Evolutionary conservation across 2,888 invertebrate species (phyloP).

Genomic region (Megalurothrips usitatus): DNA sequence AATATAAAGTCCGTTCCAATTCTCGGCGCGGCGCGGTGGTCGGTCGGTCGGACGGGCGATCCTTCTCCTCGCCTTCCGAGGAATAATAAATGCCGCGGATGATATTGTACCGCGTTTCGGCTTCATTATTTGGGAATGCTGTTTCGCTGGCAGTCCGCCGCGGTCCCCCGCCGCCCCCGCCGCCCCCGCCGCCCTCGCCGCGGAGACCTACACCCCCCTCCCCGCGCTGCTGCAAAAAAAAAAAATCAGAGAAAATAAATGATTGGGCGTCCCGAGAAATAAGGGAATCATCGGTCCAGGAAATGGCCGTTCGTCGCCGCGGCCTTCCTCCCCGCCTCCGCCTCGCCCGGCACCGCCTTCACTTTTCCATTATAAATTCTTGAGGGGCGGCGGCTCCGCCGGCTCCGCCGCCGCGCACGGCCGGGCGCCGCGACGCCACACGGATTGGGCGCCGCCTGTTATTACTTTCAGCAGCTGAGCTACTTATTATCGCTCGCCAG

Average conservation of each 20-base stretch:
- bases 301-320: neutral
- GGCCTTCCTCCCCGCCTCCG: too few relatives aligned
- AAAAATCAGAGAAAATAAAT: neutral
- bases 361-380: constrained; percentile 6
- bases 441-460: neutral
- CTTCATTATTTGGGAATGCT: too few relatives aligned
- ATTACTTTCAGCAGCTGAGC: neutral
- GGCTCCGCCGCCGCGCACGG: neutral
- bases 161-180: neutral
- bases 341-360: too few relatives aligned
- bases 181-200: neutral
- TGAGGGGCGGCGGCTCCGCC: neutral
- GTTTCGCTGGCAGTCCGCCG: too few relatives aligned
- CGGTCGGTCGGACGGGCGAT: too few relatives aligned
- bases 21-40: too few relatives aligned
- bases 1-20: too few relatives aligned
- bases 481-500: neutral
- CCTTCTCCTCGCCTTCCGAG: too few relatives aligned
- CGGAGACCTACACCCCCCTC: too few relatives aligned
- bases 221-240: neutral
- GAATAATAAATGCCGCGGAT: too few relatives aligned
- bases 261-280: neutral
- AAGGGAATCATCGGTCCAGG: neutral
- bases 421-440: neutral
- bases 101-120: too few relatives aligned